phyloP scores from a whole-genome alignment of 1,140 invertebrate genomes.

The Drosophila bocqueti region DNA sequence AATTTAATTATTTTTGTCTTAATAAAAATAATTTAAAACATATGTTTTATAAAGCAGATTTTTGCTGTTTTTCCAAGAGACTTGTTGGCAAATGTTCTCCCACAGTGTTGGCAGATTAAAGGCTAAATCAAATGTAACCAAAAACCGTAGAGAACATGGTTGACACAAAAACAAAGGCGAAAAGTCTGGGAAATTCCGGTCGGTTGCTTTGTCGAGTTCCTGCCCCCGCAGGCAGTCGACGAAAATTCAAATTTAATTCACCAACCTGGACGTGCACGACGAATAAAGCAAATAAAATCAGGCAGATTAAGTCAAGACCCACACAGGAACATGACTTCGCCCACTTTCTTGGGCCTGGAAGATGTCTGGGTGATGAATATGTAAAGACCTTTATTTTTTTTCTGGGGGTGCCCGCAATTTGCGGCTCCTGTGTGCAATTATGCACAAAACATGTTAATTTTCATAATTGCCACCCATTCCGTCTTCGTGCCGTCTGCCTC shows the following conservation, averaged over 20 bases:
- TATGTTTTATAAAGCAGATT: not conserved
- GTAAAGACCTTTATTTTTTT: slow-evolving; percentile 31
- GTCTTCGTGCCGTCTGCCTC: not conserved
- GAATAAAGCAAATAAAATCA: slow-evolving; percentile 46
- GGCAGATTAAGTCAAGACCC: slow-evolving; percentile 30
- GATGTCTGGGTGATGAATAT: slow-evolving; percentile 48
- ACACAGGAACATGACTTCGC: not conserved
- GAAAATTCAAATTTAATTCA: slow-evolving; percentile 70
- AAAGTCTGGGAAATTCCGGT: slow-evolving; percentile 33
- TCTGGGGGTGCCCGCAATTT: slow-evolving; percentile 6
- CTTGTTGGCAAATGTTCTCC: slow-evolving; percentile 9
- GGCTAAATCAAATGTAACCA: slow-evolving; percentile 57
- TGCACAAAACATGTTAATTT: slow-evolving; percentile 51
- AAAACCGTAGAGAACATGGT: slow-evolving; percentile 6
- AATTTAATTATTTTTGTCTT: not conserved
- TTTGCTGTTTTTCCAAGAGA: not conserved
- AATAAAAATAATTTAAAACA: not conserved
- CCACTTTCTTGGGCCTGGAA: slow-evolving; percentile 19
- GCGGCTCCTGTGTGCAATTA: slow-evolving; percentile 21
- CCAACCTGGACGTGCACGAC: slow-evolving; percentile 46
- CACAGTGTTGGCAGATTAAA: slow-evolving; percentile 53
- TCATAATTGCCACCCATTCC: slow-evolving; percentile 45
- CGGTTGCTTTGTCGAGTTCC: slow-evolving; percentile 39
- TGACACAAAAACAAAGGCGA: slow-evolving; percentile 14
- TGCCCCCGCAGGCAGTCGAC: slow-evolving; percentile 46